phyloP scores from a whole-genome alignment of 2,888 invertebrate species.

The Phymatocera aterrima region DNA sequence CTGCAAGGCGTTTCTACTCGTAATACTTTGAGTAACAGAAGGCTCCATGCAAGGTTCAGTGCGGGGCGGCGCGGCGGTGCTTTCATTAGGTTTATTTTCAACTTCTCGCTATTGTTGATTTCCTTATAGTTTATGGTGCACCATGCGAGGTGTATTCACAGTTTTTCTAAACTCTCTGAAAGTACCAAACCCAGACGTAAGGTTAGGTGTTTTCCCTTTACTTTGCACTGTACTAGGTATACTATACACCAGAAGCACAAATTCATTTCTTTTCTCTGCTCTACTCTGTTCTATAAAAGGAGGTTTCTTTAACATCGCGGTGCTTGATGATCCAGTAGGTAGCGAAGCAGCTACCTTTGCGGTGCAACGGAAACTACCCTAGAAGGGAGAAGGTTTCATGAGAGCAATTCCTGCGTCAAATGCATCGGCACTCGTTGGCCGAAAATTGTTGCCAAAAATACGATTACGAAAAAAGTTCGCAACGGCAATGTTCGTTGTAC shows the following conservation, averaged over 20 bases:
- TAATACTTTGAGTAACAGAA: conserved; percentile 26
- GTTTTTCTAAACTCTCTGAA: no score
- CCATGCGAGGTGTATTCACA: not conserved
- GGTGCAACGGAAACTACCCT: no score
- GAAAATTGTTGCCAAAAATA: no score
- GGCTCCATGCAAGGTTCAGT: not conserved
- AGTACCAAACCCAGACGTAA: not conserved
- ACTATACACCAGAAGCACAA: not conserved
- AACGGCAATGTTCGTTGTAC: no score
- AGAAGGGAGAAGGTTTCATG: no score
- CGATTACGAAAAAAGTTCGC: no score
- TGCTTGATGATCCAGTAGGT: not conserved
- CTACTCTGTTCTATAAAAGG: not conserved
- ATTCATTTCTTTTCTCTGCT: not conserved
- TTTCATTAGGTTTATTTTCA: conserved; percentile 26
- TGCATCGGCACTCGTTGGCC: no score
- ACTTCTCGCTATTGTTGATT: conserved; percentile 23
- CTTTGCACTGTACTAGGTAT: no score
- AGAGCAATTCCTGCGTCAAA: no score
- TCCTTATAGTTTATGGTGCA: conserved; percentile 22
- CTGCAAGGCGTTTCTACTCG: conserved; percentile 14
- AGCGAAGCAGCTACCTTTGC: no score
- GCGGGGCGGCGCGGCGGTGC: conserved; percentile 1
- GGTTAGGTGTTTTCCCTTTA: conserved; percentile 37
- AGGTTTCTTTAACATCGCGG: not conserved